Base-by-base conservation (phyloP, 2,113 vertebrate species). In the Alethe diademata region DNA sequence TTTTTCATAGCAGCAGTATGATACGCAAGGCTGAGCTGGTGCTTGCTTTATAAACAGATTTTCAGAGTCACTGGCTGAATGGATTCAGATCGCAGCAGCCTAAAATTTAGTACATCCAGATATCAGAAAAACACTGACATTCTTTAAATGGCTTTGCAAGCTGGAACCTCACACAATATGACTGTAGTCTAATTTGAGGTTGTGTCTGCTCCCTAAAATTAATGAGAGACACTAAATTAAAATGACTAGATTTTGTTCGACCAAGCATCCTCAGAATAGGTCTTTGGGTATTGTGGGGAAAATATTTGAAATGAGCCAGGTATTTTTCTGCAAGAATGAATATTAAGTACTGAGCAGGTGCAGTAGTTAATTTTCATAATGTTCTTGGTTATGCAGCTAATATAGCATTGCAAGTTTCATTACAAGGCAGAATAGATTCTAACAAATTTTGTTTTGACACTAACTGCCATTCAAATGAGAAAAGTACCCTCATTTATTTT, bases 381-480 rank as follows among this genome's bases (percentile, higher is more conserved):
- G 85, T 81, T 94, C 88, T 72, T 75, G 78, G 79, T 95, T 95
- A 88, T 93, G 93, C 60, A 92, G 91, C 78, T 95, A 96, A 94
- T 93, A 95, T 14, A 92, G 86, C 88, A 87, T 84, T 92, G 47
- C 76, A 94, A 84, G 78, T 89, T 95, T 96, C 91, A 89, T 95
- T 96, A 92, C n/a, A 92, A 94, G 86, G 79, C 78, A 95, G 95
- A 97, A 93, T 29, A 93, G 70, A 91, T 62, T 36, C 70, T 95
- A 92, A 93, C 83, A 95, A 93, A 96, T 95, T 96, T 81, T 96
- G 90, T 94, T 96, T 95, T 96, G 96, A 97, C 96, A 94, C 69
- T 76, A 85, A 90, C 91, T 97, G 97, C 86, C 96, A 95, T 74
- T 97, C 95, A 93, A 93, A 95, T 57, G 88, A 91, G 26, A 90